Evolutionary conservation across 2,113 vertebrate species (phyloP).

Genomic region (Saiga tatarica): DNA sequence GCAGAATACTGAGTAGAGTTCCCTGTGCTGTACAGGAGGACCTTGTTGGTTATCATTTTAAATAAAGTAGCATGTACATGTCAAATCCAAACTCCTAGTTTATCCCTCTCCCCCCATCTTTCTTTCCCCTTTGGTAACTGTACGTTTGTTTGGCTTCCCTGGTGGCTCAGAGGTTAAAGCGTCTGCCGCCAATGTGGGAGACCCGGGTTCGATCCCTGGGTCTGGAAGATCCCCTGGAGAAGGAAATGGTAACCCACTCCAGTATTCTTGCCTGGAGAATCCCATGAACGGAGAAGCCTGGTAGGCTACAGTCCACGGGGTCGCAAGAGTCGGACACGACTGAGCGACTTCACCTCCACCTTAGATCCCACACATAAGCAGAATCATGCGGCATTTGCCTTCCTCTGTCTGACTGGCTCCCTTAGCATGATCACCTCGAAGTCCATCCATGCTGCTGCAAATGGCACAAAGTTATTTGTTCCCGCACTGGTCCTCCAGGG

Average conservation of each 20-base stretch:
- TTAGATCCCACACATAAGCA: neutral
- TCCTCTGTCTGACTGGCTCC: neutral
- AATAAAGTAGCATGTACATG: neutral
- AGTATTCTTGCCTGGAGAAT: too few species aligned
- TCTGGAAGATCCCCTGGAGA: too few species aligned
- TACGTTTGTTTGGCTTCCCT: neutral
- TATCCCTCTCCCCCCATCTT: neutral
- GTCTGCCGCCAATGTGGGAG: too few species aligned
- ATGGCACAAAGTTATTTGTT: accelerated
- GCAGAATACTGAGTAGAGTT: neutral
- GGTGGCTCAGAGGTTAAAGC: too few species aligned
- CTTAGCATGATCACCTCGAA: neutral
- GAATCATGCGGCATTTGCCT: too few species aligned
- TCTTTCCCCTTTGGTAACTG: neutral
- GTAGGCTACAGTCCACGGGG: too few species aligned
- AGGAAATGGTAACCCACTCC: too few species aligned
- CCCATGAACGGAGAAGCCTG: too few species aligned
- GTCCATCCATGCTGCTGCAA: neutral
- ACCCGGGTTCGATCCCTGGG: too few species aligned
- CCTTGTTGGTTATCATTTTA: neutral
- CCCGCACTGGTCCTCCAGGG: neutral
- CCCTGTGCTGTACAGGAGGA: neutral
- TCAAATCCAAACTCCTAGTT: neutral
- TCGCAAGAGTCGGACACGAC: too few species aligned
- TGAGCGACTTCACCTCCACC: too few species aligned